phyloP scores from a whole-genome alignment of 2,797 vertebrate species.

The Pangasius krempfi region DNA sequence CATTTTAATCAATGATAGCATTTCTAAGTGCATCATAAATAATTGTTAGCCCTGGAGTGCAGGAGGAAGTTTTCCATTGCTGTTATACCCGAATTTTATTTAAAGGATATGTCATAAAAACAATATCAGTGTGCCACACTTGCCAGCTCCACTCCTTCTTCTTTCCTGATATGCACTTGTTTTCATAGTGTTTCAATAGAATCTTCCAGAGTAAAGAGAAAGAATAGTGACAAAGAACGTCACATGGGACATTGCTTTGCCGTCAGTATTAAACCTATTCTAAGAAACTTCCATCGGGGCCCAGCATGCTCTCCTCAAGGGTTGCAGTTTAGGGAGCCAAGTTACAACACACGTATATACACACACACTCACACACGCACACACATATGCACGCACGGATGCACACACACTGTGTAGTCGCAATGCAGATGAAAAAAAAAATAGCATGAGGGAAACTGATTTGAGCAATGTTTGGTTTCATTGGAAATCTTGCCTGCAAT shows the following conservation, averaged over 20 bases:
- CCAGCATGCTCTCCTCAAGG: constrained; percentile 39
- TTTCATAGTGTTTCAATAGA: constrained; percentile 14
- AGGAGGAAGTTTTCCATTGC: constrained; percentile 6
- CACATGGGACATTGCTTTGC: constrained; percentile 10
- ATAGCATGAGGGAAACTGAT: constrained; percentile 28
- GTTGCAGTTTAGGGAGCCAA: constrained; percentile 29
- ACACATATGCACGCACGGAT: constrained; percentile 18
- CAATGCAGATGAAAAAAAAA: constrained; percentile 24
- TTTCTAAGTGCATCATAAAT: neutral
- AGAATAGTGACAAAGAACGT: constrained; percentile 6
- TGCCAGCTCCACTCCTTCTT: constrained; percentile 3
- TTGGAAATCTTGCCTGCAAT: constrained; percentile 15
- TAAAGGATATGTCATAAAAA: constrained; percentile 33
- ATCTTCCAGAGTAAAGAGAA: constrained; percentile 27
- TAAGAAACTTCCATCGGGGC: constrained; percentile 35
- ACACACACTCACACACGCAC: constrained; percentile 23
- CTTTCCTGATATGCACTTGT: constrained; percentile 5
- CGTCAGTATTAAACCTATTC: constrained; percentile 10
- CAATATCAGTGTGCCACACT: constrained; percentile 20
- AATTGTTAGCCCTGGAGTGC: neutral
- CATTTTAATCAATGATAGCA: neutral
- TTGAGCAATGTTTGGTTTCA: constrained; percentile 33
- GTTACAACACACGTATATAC: neutral
- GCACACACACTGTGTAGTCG: constrained; percentile 12
- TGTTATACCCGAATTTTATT: constrained; percentile 28